Conservation (phyloP, 2,797 vertebrate genomes). For the Galago senegalensis region DNA sequence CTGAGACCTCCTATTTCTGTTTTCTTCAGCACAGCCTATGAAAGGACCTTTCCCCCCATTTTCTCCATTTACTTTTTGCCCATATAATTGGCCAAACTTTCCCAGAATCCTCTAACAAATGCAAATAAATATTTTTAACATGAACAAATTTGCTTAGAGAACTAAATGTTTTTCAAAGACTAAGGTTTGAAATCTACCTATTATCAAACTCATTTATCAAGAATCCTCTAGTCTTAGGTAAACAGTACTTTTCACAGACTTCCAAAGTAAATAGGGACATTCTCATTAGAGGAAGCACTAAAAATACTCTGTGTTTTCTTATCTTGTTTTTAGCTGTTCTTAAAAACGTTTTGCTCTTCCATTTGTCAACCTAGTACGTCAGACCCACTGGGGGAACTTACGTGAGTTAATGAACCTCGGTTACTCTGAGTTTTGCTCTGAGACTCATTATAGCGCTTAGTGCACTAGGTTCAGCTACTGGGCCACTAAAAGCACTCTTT, state of each 20-base stretch:
- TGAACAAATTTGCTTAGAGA: not conserved
- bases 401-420: not conserved
- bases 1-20: not conserved
- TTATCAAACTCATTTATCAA: not conserved
- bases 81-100: not conserved
- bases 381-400: not conserved
- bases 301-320: not conserved
- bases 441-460: not conserved
- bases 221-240: not conserved
- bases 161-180: not conserved
- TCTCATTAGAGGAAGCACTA: not conserved
- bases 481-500: not conserved
- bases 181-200: not conserved
- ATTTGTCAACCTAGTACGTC: not conserved
- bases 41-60: not conserved
- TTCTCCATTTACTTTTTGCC: not conserved
- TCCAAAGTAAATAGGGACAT: not conserved
- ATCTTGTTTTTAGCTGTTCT: not conserved
- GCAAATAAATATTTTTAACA: not conserved
- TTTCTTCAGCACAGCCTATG: not conserved
- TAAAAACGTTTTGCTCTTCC: not conserved
- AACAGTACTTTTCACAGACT: not conserved
- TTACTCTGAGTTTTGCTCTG: not conserved
- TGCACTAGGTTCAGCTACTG: not conserved
- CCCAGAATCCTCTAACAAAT: constrained; percentile 15